These are phyloP conservation scores for Mareca strepera DNA, from an alignment of 2,797 vertebrate species.

Conservation along the genomic window DNA sequence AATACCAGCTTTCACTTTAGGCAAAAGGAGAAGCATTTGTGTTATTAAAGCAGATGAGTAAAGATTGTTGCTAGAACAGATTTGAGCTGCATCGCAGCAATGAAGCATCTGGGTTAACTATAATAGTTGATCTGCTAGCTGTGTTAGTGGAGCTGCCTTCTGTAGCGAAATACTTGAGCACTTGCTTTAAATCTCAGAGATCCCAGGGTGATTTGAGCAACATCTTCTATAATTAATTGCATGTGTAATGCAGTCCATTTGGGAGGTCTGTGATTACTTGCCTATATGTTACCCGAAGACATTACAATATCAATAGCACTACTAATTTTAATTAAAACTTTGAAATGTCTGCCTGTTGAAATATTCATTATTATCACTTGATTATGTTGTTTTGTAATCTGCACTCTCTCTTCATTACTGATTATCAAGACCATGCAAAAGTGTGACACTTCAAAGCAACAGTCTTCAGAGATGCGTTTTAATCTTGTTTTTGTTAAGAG, in stretches of 20 bases:
- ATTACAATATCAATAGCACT: slow-evolving; percentile 75
- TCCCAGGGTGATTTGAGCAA: slow-evolving; percentile 57
- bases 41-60: slow-evolving; percentile 50
- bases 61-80: slow-evolving; percentile 35
- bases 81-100: not conserved
- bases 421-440: slow-evolving; percentile 67
- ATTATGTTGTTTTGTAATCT: slow-evolving; percentile 78
- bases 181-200: slow-evolving; percentile 56
- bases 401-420: slow-evolving; percentile 63
- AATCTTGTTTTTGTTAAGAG: slow-evolving; percentile 31
- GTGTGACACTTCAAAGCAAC: slow-evolving; percentile 44
- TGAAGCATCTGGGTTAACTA: slow-evolving; percentile 46
- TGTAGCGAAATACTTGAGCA: slow-evolving; percentile 35
- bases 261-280: slow-evolving; percentile 75
- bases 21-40: slow-evolving; percentile 29
- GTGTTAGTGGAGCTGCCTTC: slow-evolving; percentile 28
- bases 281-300: slow-evolving; percentile 70
- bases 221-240: slow-evolving; percentile 76
- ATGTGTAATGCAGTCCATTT: slow-evolving; percentile 72
- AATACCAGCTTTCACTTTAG: slow-evolving; percentile 53
- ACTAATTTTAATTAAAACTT: slow-evolving; percentile 82
- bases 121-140: slow-evolving; percentile 31
- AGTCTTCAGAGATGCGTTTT: not conserved
- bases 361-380: slow-evolving; percentile 78
- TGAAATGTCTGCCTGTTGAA: slow-evolving; percentile 73